These are phyloP conservation scores for Tribolium freemani DNA, from an alignment of 2,888 invertebrate species.

Conservation along the genomic window DNA sequence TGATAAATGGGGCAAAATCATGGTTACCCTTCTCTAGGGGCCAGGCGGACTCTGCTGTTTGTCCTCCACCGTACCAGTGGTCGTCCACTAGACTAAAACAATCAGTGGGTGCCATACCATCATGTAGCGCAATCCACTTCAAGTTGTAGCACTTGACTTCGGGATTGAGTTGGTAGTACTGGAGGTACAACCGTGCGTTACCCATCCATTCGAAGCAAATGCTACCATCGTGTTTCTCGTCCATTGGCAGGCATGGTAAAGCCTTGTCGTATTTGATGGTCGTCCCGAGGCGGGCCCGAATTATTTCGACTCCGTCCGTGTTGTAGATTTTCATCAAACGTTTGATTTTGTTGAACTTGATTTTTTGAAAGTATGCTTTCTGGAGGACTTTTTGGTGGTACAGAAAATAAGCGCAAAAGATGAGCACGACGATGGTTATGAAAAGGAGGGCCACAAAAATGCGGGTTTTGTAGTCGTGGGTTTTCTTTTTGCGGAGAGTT, in stretches of 20 bases:
- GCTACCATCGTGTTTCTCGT: constrained; percentile 74
- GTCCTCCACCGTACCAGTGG: constrained; percentile 91
- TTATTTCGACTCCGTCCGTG: constrained; percentile 78
- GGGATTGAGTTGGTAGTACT: constrained; percentile 72
- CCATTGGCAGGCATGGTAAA: constrained; percentile 78
- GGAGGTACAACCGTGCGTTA: constrained; percentile 80
- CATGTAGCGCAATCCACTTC: constrained; percentile 83
- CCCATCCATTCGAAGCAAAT: constrained; percentile 89
- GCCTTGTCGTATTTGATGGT: constrained; percentile 78
- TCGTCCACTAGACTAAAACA: constrained; percentile 78
- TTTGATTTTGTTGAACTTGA: constrained; percentile 86
- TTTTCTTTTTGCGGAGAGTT: constrained; percentile 77
- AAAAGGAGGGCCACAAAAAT: constrained; percentile 87
- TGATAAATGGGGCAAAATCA: constrained; percentile 85
- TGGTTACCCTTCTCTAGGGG: constrained; percentile 84
- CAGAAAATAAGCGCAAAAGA: constrained; percentile 86
- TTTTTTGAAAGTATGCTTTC: constrained; percentile 85
- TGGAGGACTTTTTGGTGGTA: constrained; percentile 87
- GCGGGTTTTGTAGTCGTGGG: constrained; percentile 84
- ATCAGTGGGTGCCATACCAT: constrained; percentile 81
- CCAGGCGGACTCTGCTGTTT: constrained; percentile 85
- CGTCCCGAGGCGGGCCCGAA: constrained; percentile 77
- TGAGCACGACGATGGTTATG: constrained; percentile 84
- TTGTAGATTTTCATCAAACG: constrained; percentile 81
- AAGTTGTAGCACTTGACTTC: constrained; percentile 88